Percentiles rank a stretch among this genome's conserved stretches.
Conservation (phyloP, 2,888 invertebrate genomes). For the Zygogramma bicolorata region DNA sequence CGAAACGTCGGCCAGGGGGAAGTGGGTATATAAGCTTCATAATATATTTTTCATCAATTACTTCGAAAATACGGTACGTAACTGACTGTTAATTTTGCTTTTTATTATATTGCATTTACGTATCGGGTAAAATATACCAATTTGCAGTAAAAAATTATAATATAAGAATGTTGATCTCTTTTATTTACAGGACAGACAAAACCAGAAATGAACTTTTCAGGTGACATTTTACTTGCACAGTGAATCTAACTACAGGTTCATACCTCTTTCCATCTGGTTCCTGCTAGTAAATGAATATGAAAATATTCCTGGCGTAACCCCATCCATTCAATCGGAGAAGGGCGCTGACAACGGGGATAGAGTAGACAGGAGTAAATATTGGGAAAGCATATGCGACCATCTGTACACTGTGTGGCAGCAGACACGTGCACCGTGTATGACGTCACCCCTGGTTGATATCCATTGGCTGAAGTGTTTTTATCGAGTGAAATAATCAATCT, state of each 20-base stretch:
- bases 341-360: conserved; percentile 9
- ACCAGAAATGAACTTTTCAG: no score
- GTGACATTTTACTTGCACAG: no score
- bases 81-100: no score
- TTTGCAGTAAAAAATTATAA: no score
- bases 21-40: no score
- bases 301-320: conserved; percentile 3
- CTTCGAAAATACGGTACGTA: no score
- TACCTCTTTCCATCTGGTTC: neutral
- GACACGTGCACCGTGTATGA: conserved; percentile 43
- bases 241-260: neutral
- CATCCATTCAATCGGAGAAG: neutral
- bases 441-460: conserved; percentile 37
- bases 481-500: conserved; percentile 34
- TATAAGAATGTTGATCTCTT: no score
- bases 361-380: conserved; percentile 33
- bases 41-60: no score
- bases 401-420: conserved; percentile 37
- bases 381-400: conserved; percentile 44
- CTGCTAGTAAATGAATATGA: neutral
- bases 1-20: no score
- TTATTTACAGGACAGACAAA: no score
- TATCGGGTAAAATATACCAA: no score
- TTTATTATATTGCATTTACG: no score
- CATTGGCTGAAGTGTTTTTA: conserved; percentile 38